Percentiles rank a stretch among this genome's conserved stretches.
Evolutionary conservation across 2,797 vertebrate species (phyloP).

Genomic region (Lepilemur septentrionalis): DNA sequence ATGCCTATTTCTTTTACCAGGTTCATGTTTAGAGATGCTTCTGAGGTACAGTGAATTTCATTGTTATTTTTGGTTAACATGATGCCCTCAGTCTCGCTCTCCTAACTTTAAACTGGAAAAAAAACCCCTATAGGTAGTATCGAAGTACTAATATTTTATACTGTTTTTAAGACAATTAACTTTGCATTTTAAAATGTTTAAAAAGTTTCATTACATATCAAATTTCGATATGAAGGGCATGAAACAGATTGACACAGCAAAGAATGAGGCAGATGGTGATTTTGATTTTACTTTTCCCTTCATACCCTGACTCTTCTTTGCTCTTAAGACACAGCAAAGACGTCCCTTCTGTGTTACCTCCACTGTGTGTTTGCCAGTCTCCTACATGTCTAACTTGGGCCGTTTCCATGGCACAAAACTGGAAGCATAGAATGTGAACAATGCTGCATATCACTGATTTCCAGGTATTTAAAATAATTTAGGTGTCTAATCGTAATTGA

Average conservation of each 20-base stretch:
- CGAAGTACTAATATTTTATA: not conserved
- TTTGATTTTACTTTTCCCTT: not conserved
- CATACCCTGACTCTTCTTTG: not conserved
- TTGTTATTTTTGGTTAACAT: slow-evolving; percentile 34
- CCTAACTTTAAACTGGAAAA: slow-evolving; percentile 12
- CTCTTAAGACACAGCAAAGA: not conserved
- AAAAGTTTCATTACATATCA: slow-evolving; percentile 14
- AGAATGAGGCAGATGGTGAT: not conserved
- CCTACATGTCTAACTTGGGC: not conserved
- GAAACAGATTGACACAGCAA: not conserved
- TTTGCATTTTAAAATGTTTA: slow-evolving; percentile 18
- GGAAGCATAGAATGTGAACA: not conserved
- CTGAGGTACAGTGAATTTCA: slow-evolving; percentile 5
- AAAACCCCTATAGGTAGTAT: not conserved
- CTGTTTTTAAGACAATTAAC: slow-evolving; percentile 32
- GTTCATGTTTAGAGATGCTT: slow-evolving; percentile 8
- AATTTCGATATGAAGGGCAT: not conserved
- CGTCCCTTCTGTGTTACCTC: not conserved
- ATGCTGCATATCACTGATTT: not conserved
- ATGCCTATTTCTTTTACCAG: not conserved
- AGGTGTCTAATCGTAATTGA: not conserved
- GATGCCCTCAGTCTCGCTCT: not conserved
- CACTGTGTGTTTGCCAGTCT: not conserved
- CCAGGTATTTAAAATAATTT: slow-evolving; percentile 21
- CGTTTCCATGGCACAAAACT: not conserved